phyloP scores from a whole-genome alignment of 1,140 invertebrate genomes.

The Drosophila jambulina region DNA sequence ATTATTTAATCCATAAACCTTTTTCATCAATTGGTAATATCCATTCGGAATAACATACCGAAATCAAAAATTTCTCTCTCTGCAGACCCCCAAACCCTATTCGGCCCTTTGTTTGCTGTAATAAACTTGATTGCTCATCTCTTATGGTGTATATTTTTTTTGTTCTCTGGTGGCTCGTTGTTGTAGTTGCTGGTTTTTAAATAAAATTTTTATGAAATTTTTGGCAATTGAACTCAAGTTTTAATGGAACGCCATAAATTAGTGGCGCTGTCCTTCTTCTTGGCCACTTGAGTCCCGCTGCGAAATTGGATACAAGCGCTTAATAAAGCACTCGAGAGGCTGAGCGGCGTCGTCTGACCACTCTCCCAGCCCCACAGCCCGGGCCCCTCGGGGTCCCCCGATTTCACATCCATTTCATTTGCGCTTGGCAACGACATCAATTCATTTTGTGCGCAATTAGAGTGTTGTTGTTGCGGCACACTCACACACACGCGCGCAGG shows the following conservation, averaged over 20 bases:
- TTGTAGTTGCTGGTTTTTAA: constrained; percentile 66
- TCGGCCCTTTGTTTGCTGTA: constrained; percentile 44
- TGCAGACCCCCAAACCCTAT: not conserved
- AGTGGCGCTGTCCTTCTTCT: constrained; percentile 56
- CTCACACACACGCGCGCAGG: constrained; percentile 24
- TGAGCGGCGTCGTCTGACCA: constrained; percentile 49
- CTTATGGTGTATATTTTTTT: constrained; percentile 46
- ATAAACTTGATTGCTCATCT: constrained; percentile 83
- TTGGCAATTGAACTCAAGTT: constrained; percentile 83
- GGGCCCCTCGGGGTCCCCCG: not conserved
- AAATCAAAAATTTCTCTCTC: not conserved
- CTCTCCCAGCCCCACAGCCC: not conserved
- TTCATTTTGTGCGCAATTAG: constrained; percentile 80
- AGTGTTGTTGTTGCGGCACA: constrained; percentile 62
- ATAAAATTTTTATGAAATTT: constrained; percentile 83
- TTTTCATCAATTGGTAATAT: not conserved
- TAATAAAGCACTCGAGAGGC: constrained; percentile 80
- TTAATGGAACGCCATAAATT: constrained; percentile 82
- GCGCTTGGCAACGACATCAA: constrained; percentile 81
- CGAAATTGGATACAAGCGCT: constrained; percentile 81
- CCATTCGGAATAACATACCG: not conserved
- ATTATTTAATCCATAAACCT: not conserved
- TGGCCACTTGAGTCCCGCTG: constrained; percentile 72
- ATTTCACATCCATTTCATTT: constrained; percentile 69
- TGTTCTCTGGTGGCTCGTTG: constrained; percentile 2